phyloP scores from a whole-genome alignment of 2,797 vertebrate species.

The Babyrousa celebensis region DNA sequence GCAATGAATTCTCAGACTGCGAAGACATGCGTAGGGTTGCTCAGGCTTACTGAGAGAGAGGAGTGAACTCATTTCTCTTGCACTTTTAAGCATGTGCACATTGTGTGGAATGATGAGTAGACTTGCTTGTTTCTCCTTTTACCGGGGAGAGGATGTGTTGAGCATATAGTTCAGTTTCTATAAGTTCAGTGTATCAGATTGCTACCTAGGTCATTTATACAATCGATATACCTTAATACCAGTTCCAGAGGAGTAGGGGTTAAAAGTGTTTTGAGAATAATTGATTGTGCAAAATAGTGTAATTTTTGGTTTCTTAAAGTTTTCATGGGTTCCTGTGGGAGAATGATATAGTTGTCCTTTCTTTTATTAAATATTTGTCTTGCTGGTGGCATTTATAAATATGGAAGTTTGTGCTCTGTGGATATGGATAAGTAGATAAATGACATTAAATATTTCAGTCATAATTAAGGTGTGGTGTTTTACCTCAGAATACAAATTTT shows the following conservation, averaged over 20 bases:
- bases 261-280: slow-evolving; percentile 54
- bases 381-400: slow-evolving; percentile 28
- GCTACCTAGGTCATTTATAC: not conserved
- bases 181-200: slow-evolving; percentile 17
- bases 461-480: slow-evolving; percentile 29
- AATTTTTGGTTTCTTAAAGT: slow-evolving; percentile 41
- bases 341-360: not conserved
- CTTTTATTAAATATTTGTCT: slow-evolving; percentile 38
- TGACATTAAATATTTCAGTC: slow-evolving; percentile 49
- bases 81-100: not conserved
- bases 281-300: not conserved
- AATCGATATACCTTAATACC: not conserved
- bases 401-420: not conserved
- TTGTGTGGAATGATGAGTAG: not conserved
- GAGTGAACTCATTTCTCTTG: slow-evolving; percentile 2
- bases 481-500: slow-evolving; percentile 56
- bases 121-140: not conserved
- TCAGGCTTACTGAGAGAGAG: not conserved
- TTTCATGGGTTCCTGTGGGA: slow-evolving; percentile 51
- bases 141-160: not conserved
- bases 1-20: not conserved
- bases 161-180: slow-evolving; percentile 32
- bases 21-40: not conserved
- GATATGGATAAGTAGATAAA: slow-evolving; percentile 51
- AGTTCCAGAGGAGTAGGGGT: slow-evolving; percentile 12